These are phyloP conservation scores for Poeciliopsis occidentalis DNA, from an alignment of 2,113 vertebrate species.

Conservation along the genomic window DNA sequence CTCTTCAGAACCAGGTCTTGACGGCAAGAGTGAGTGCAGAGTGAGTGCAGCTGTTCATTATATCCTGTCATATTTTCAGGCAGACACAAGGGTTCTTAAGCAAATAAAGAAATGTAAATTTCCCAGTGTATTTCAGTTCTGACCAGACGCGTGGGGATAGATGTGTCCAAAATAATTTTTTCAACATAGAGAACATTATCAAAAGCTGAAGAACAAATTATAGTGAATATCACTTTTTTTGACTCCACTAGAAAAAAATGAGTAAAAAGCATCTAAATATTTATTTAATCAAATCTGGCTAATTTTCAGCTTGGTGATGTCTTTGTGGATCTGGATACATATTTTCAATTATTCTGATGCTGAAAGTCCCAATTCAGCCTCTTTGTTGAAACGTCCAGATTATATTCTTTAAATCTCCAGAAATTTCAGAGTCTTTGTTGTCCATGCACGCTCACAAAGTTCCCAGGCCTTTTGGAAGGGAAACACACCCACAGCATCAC, in stretches of 20 bases:
- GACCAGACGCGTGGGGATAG: background rate
- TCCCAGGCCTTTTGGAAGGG: background rate
- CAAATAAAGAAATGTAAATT: background rate
- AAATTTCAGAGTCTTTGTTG: background rate
- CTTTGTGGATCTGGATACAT: too few relatives aligned
- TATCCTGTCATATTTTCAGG: background rate
- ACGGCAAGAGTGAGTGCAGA: background rate
- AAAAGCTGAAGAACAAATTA: too few relatives aligned
- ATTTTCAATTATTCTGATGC: too few relatives aligned
- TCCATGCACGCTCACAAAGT: background rate
- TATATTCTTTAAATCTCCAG: background rate
- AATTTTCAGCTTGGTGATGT: too few relatives aligned
- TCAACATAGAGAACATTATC: background rate
- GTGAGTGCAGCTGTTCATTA: too few relatives aligned
- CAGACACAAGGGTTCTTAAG: background rate
- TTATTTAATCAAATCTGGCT: too few relatives aligned
- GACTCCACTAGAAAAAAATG: too few relatives aligned
- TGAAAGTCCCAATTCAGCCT: background rate
- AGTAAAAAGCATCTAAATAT: too few relatives aligned
- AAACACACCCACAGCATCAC: background rate
- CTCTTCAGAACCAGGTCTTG: background rate
- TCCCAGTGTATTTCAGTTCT: background rate
- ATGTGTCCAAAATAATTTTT: background rate
- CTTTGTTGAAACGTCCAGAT: background rate
- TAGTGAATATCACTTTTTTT: too few relatives aligned